phyloP scores from a whole-genome alignment of 92 coral and sea anemone species.

The Montipora capitata region DNA sequence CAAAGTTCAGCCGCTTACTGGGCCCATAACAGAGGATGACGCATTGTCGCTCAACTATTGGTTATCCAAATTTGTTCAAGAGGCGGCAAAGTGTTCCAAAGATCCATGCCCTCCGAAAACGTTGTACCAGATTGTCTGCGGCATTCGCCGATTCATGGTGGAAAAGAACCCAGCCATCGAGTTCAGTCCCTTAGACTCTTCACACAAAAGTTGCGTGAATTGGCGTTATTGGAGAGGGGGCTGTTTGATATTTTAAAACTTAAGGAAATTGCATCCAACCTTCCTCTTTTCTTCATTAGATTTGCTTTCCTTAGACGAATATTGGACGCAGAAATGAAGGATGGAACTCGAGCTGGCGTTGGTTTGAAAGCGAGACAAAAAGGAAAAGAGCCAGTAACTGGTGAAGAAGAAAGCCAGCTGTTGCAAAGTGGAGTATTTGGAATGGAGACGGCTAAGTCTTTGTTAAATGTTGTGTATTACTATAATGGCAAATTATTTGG shows the following conservation, averaged over 20 bases:
- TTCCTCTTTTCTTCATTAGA: not conserved
- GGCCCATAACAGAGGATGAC: no score
- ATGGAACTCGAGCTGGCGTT: slow-evolving; percentile 9
- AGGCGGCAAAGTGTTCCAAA: no score
- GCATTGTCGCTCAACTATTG: no score
- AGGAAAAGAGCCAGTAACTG: not conserved
- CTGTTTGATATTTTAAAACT: not conserved
- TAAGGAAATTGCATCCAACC: not conserved
- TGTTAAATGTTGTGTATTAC: no score
- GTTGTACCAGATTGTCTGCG: not conserved
- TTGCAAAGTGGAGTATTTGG: not conserved
- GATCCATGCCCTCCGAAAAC: no score
- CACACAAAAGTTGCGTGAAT: not conserved
- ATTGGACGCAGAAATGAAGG: slow-evolving; percentile 12
- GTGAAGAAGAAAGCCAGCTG: not conserved
- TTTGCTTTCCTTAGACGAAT: not conserved
- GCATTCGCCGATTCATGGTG: not conserved
- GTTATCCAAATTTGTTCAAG: no score
- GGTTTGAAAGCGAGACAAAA: not conserved
- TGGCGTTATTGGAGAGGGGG: slow-evolving; percentile 9
- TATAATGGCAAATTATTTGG: no score
- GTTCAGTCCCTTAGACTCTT: not conserved
- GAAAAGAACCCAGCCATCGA: not conserved
- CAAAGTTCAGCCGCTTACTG: no score
- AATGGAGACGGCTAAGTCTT: no score